Base-by-base conservation (phyloP, 2,113 vertebrate species). In the Solenodon paradoxus region DNA sequence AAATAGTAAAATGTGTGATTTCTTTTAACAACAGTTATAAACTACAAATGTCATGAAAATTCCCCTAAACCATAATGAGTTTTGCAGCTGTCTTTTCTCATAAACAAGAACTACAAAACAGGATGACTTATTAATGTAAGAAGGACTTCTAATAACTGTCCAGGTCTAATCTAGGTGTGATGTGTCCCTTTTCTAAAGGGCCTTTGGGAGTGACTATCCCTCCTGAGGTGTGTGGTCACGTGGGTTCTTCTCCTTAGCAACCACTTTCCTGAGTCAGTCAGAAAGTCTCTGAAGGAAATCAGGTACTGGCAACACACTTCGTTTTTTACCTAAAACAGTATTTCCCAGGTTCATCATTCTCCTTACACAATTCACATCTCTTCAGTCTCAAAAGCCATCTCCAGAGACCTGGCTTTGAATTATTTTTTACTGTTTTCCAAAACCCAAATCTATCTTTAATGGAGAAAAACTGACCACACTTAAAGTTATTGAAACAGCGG, bases 11-110 rank as follows among this genome's bases (percentile, higher is more conserved):
- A 64, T 0, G 1, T 81, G 15, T 12, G 16, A 9, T 81, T 93
- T 68, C 32, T 97, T 66, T 95, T 71, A 42, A 12, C 53, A 81
- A 83, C 0, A 79, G 75, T 47, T 78, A 16, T 38, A 45, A n/a
- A 28, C 47, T 86, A 51, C 61, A 86, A 83, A 75, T 0, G 0
- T 88, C 87, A 28, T 38, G 35, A 45, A 30, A 59, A 75, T 40
- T 35, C 47, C 51, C 59, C 66, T 40, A 38, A 49, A 47, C 17
- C 9, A 22, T 28, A 63, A 72, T 35, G 66, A 81, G 47, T 64
- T 22, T 92, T 80, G 42, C 12, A 45, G 11, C 55, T 55, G 11
- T 78, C n/a, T 72, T 90, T 93, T 47, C 61, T 61, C 64, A 74
- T 22, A 87, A 40, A 61, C 19, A 55, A 11, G 22, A 80, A 42